These are phyloP conservation scores for Acrobasis suavella DNA, from an alignment of 2,888 invertebrate species.

Conservation along the genomic window DNA sequence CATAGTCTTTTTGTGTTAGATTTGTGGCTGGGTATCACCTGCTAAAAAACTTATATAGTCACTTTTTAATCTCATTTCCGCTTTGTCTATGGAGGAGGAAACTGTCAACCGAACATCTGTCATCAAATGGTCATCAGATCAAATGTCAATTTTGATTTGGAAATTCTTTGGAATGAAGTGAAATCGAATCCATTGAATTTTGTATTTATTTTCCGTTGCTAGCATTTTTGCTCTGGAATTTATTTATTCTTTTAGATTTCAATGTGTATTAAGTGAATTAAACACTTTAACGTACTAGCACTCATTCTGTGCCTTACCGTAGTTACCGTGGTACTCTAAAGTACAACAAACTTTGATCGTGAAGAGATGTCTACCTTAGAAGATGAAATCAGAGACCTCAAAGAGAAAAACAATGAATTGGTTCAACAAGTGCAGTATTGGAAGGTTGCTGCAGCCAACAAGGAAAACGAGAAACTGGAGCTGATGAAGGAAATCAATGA, in stretches of 20 bases:
- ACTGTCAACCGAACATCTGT: neutral
- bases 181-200: neutral
- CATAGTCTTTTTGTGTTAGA: too few species aligned
- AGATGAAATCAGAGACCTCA: constrained; percentile 60
- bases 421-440: constrained; percentile 67
- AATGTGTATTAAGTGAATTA: neutral
- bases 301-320: too few species aligned
- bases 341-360: neutral
- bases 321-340: neutral
- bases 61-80: neutral
- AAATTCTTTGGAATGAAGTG: neutral
- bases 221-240: neutral
- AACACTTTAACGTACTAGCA: constrained; percentile 1
- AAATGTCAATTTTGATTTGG: neutral
- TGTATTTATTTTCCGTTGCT: constrained; percentile 9
- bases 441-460: constrained; percentile 66
- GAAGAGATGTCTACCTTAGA: constrained; percentile 53
- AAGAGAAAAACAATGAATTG: constrained; percentile 66
- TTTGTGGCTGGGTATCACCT: neutral
- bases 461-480: constrained; percentile 65
- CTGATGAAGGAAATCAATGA: constrained; percentile 72
- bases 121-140: neutral
- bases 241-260: neutral
- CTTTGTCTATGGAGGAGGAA: neutral
- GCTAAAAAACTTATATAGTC: too few species aligned